Conservation (phyloP, 1,140 invertebrate species). For the Trichonephila clavata region DNA sequence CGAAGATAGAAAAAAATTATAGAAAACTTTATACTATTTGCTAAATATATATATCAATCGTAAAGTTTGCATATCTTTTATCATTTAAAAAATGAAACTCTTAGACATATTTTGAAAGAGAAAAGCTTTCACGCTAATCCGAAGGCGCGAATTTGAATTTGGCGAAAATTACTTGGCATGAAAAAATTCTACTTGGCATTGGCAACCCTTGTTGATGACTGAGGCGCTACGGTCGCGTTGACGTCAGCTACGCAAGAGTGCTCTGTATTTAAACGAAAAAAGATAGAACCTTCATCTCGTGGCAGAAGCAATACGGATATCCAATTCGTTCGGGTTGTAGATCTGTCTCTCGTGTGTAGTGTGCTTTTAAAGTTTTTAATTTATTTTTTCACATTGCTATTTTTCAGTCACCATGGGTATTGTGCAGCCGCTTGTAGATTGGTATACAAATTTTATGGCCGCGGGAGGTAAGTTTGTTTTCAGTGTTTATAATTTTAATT, state of each 20-base stretch:
- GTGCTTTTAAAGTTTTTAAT: slow-evolving; percentile 48
- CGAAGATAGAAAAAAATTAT: no score
- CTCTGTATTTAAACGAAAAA: slow-evolving; percentile 73
- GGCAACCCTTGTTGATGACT: slow-evolving; percentile 64
- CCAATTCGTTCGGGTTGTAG: background rate
- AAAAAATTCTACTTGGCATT: background rate
- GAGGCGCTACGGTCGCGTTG: slow-evolving; percentile 66
- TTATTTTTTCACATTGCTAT: slow-evolving; percentile 22
- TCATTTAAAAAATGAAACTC: no score
- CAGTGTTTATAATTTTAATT: background rate
- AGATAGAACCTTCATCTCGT: slow-evolving; percentile 45
- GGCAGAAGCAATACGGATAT: slow-evolving; percentile 65
- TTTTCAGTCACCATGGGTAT: slow-evolving; percentile 67
- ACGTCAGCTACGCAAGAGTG: slow-evolving; percentile 76
- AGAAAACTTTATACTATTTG: no score
- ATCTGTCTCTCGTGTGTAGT: background rate
- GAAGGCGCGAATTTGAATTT: background rate
- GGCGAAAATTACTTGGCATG: background rate
- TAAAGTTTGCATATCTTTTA: no score
- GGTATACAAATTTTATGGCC: slow-evolving; percentile 72
- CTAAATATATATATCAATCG: no score
- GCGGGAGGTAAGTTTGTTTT: slow-evolving; percentile 59
- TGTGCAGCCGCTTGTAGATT: slow-evolving; percentile 53
- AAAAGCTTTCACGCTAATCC: no score
- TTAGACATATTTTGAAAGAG: no score